Evolutionary conservation across 2,888 invertebrate species (phyloP).

Genomic region (Seira ritae): DNA sequence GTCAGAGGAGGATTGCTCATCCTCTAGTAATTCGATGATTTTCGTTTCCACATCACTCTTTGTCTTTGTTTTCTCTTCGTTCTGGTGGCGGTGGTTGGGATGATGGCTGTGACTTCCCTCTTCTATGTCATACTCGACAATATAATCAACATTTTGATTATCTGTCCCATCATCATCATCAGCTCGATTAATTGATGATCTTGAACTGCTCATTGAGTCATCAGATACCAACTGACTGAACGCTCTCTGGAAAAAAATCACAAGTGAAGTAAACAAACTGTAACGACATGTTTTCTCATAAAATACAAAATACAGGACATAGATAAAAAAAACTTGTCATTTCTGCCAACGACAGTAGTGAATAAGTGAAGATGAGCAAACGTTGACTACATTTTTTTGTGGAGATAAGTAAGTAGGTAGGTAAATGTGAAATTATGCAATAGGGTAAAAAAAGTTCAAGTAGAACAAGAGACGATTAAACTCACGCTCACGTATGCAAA

Average conservation of each 20-base stretch:
- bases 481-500: neutral
- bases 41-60: constrained; percentile 3
- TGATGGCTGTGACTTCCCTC: neutral
- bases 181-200: neutral
- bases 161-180: neutral
- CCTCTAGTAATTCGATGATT: no score
- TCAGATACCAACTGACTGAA: constrained; percentile 48
- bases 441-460: no score
- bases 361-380: no score
- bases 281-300: no score
- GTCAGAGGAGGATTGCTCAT: no score
- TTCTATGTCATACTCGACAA: neutral
- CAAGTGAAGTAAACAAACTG: no score
- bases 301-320: no score
- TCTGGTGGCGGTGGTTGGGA: no score
- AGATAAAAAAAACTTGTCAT: no score
- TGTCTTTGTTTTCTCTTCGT: constrained; percentile 4
- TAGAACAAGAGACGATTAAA: no score
- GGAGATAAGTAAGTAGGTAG: neutral
- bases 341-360: no score
- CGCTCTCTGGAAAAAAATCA: constrained; percentile 37
- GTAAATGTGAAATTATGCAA: no score
- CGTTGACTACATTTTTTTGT: neutral
- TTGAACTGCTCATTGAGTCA: constrained; percentile 20
- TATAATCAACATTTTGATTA: neutral